phyloP scores from a whole-genome alignment of 2,797 vertebrate species.

The Anableps anableps region DNA sequence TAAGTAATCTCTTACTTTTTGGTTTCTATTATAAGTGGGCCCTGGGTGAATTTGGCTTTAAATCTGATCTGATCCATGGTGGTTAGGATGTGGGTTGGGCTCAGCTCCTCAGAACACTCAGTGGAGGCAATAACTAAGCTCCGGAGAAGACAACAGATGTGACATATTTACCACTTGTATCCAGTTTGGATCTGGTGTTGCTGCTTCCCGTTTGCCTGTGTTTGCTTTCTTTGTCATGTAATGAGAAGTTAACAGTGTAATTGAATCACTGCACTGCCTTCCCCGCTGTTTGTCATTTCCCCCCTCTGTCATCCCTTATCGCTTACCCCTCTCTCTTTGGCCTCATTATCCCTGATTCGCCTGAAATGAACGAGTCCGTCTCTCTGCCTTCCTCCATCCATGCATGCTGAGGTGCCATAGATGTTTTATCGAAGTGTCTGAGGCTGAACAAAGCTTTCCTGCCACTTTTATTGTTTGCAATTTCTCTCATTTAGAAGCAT shows the following conservation, averaged over 20 bases:
- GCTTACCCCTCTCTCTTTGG: constrained; percentile 39
- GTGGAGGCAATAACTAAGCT: constrained; percentile 15
- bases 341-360: constrained; percentile 59
- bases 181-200: background rate
- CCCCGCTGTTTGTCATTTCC: constrained; percentile 62
- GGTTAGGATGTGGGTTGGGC: constrained; percentile 21
- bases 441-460: constrained; percentile 55
- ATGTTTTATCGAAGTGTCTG: constrained; percentile 45
- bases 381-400: constrained; percentile 29
- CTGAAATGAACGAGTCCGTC: constrained; percentile 56
- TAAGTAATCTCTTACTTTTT: background rate
- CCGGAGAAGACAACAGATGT: constrained; percentile 1
- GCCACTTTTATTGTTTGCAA: constrained; percentile 49
- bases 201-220: constrained; percentile 14
- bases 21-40: constrained; percentile 6
- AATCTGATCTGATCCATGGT: constrained; percentile 23
- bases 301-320: constrained; percentile 61
- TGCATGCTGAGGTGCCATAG: constrained; percentile 49
- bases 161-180: constrained; percentile 21
- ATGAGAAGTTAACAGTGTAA: constrained; percentile 65
- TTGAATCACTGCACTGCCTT: constrained; percentile 56
- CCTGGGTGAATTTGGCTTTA: constrained; percentile 11
- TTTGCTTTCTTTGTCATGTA: constrained; percentile 55
- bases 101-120: constrained; percentile 19
- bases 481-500: constrained; percentile 62